These are phyloP conservation scores for Nymphalis urticae DNA, from an alignment of 2,888 invertebrate species.

Conservation along the genomic window DNA sequence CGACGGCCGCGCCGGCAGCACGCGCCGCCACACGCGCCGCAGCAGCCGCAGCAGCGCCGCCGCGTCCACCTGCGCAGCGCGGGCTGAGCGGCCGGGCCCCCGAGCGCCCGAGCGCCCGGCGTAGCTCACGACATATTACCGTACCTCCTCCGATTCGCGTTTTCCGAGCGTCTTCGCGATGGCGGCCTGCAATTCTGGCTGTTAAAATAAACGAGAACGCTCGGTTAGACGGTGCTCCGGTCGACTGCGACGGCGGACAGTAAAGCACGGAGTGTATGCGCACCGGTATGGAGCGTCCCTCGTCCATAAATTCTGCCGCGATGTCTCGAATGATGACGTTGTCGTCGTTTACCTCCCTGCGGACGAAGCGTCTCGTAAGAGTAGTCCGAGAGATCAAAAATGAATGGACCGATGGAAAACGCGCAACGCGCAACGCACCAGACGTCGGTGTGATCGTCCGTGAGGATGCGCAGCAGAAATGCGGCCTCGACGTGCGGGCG, in stretches of 20 bases:
- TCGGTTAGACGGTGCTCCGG: not conserved
- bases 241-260: not conserved
- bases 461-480: slow-evolving; percentile 86
- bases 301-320: slow-evolving; percentile 82
- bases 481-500: slow-evolving; percentile 85
- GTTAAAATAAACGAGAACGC: not conserved
- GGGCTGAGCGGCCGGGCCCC: slow-evolving; percentile 52
- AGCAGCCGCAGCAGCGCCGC: slow-evolving; percentile 43
- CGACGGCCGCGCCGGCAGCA: slow-evolving; percentile 70
- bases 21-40: slow-evolving; percentile 80
- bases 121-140: slow-evolving; percentile 47
- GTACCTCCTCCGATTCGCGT: slow-evolving; percentile 46
- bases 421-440: slow-evolving; percentile 73
- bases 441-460: slow-evolving; percentile 87
- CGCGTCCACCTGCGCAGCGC: slow-evolving; percentile 52
- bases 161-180: slow-evolving; percentile 42
- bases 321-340: slow-evolving; percentile 86
- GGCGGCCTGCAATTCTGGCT: slow-evolving; percentile 38
- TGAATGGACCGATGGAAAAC: not conserved
- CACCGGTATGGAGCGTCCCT: slow-evolving; percentile 78
- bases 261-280: slow-evolving; percentile 24
- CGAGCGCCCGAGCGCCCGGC: slow-evolving; percentile 59
- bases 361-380: slow-evolving; percentile 27
- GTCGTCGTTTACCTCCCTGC: slow-evolving; percentile 89
- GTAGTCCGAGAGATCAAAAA: too few relatives aligned